Conservation (phyloP, 2,888 invertebrate genomes). For the Dynastes grantii region DNA sequence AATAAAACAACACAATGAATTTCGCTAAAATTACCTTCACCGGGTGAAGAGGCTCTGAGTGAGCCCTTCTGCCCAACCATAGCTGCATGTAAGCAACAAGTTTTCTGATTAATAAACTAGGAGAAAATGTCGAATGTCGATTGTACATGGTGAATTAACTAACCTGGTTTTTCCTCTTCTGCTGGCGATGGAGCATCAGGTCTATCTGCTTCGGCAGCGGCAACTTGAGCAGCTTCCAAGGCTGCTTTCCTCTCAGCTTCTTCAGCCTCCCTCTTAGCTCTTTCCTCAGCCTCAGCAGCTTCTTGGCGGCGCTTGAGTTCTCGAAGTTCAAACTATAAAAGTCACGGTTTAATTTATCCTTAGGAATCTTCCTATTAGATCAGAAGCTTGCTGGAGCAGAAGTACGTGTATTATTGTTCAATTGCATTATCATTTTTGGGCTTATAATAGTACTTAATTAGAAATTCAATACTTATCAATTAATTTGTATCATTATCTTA, state of each 20-base stretch:
- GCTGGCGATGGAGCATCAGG: constrained; percentile 68
- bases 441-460: too few relatives aligned
- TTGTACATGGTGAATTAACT: constrained; percentile 39
- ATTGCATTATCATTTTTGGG: too few relatives aligned
- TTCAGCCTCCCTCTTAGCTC: constrained; percentile 80
- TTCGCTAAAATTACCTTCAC: constrained; percentile 66
- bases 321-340: constrained; percentile 92
- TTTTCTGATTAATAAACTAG: constrained; percentile 38
- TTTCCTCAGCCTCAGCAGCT: constrained; percentile 77
- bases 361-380: too few relatives aligned
- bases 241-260: constrained; percentile 85
- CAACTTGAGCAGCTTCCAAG: constrained; percentile 72
- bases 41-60: constrained; percentile 68
- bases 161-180: constrained; percentile 76
- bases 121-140: neutral
- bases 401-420: too few relatives aligned
- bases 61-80: constrained; percentile 66
- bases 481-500: too few relatives aligned
- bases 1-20: constrained; percentile 24
- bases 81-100: constrained; percentile 65
- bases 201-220: constrained; percentile 68
- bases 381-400: too few relatives aligned
- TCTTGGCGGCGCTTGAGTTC: constrained; percentile 91
- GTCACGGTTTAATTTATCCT: neutral
- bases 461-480: too few relatives aligned